A percentile compares a stretch with the other conserved stretches of the same genome.
Evolutionary conservation across 2,888 invertebrate genomes (phyloP).

Genomic region (Euclidia mi): DNA sequence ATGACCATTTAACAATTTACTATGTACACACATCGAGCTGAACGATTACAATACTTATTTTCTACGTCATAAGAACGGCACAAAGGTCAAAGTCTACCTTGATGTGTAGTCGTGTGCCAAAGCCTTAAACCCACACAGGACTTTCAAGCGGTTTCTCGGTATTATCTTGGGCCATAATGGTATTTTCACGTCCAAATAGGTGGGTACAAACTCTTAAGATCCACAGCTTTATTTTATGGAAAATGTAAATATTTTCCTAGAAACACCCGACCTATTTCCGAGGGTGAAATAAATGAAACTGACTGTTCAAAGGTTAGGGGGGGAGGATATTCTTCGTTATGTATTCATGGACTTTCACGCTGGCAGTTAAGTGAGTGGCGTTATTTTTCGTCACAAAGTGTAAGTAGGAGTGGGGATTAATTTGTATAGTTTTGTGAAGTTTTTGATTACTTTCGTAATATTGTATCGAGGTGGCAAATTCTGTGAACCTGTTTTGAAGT

Average conservation of each 20-base stretch:
- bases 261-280: constrained; percentile 40
- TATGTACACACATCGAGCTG: no score
- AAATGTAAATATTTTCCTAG: constrained; percentile 34
- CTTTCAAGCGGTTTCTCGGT: not conserved
- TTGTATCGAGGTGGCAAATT: no score
- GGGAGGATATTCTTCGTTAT: constrained; percentile 45
- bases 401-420: not conserved
- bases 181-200: not conserved
- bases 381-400: constrained; percentile 43
- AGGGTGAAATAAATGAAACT: constrained; percentile 37
- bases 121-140: not conserved
- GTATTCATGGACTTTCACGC: constrained; percentile 63
- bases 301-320: constrained; percentile 11
- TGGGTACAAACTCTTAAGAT: constrained; percentile 14
- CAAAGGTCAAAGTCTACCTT: no score
- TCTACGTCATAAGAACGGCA: no score
- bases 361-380: constrained; percentile 41
- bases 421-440: no score
- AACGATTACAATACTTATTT: no score
- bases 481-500: no score
- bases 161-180: not conserved
- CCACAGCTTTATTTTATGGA: constrained; percentile 13
- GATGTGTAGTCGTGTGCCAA: no score
- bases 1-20: no score
- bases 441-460: no score